These are phyloP conservation scores for Eidolon dupreanum DNA, from an alignment of 2,797 vertebrate species.

Conservation along the genomic window DNA sequence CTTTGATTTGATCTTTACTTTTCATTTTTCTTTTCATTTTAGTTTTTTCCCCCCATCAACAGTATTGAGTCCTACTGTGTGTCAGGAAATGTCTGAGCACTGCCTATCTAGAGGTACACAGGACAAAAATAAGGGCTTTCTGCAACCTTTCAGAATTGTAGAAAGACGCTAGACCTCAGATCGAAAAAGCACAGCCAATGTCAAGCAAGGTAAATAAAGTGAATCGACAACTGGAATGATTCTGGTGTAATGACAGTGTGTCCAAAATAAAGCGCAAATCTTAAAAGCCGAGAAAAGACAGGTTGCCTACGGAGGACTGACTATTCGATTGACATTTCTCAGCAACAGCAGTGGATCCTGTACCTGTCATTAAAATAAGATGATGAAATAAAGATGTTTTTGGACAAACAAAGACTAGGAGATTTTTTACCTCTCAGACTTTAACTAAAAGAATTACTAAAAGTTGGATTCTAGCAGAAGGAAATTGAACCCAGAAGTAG, in stretches of 20 bases:
- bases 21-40: neutral
- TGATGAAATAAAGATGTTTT: neutral
- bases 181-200: neutral
- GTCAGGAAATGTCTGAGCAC: neutral
- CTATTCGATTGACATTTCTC: rapidly evolving
- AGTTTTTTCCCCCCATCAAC: neutral
- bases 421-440: neutral
- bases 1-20: neutral
- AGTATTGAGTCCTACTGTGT: neutral
- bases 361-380: neutral
- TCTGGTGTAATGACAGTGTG: neutral
- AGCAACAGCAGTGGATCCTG: neutral
- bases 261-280: neutral
- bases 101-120: neutral
- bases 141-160: neutral
- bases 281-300: neutral
- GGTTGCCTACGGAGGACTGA: neutral
- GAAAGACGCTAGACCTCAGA: neutral
- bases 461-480: neutral
- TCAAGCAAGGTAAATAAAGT: neutral
- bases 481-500: neutral
- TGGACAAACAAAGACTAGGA: neutral
- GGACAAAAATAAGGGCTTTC: neutral
- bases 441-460: neutral
- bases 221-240: neutral